Conservation (phyloP, 2,797 vertebrate species). For the Cossypha caffra region DNA sequence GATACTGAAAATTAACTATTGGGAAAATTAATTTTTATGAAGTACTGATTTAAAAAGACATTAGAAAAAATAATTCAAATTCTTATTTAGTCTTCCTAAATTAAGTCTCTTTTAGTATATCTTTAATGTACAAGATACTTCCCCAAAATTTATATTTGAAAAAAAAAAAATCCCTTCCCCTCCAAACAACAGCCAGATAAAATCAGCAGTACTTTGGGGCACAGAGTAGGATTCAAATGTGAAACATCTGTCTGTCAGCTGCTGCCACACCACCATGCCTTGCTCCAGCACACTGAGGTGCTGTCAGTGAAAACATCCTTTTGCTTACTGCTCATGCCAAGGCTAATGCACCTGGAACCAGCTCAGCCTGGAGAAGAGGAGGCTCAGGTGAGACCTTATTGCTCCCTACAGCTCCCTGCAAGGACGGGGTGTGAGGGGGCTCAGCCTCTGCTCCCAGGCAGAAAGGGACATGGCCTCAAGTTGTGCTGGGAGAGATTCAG, state of each 20-base stretch:
- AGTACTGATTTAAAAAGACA: not conserved
- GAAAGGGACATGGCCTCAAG: not conserved
- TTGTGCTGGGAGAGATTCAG: not conserved
- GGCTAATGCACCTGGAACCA: not conserved
- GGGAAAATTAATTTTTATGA: not conserved
- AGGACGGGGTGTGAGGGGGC: accelerated
- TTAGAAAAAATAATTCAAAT: not conserved
- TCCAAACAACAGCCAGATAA: not conserved
- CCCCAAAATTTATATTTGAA: not conserved
- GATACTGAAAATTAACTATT: not conserved
- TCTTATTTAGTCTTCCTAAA: not conserved
- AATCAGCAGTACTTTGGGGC: not conserved
- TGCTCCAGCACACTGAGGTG: not conserved
- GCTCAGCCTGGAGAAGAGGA: not conserved
- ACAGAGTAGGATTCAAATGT: not conserved
- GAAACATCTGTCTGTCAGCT: not conserved
- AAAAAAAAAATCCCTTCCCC: no score
- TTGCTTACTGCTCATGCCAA: not conserved
- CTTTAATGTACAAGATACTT: not conserved
- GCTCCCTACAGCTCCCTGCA: no score
- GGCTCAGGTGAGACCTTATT: accelerated
- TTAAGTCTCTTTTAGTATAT: not conserved
- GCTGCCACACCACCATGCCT: not conserved
- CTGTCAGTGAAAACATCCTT: not conserved
- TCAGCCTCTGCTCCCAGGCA: not conserved